Evolutionary conservation across 1,140 invertebrate genomes (phyloP).

Genomic region (Amyelois transitella): DNA sequence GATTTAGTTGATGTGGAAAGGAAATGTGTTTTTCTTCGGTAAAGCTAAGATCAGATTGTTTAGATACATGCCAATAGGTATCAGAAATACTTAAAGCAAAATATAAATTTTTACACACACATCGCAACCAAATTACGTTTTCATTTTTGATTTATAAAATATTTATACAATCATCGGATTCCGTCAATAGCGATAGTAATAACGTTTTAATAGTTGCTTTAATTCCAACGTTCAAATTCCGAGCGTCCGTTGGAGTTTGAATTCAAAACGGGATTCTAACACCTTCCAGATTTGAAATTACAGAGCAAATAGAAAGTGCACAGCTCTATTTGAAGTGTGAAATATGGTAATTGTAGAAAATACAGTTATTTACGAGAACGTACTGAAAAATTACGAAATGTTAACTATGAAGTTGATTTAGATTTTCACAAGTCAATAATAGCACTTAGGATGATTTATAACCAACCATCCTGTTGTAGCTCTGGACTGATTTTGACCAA

Average conservation of each 20-base stretch:
- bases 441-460: too few relatives aligned
- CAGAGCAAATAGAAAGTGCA: background rate
- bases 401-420: background rate
- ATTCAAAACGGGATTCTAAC: background rate
- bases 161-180: background rate
- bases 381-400: background rate
- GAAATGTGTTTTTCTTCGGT: constrained; percentile 6
- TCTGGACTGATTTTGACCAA: too few relatives aligned
- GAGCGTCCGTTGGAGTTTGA: background rate
- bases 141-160: too few relatives aligned
- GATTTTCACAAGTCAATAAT: background rate
- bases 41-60: background rate
- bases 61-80: background rate
- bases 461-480: too few relatives aligned
- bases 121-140: too few relatives aligned
- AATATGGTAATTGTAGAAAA: background rate
- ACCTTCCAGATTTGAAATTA: background rate
- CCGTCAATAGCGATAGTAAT: background rate
- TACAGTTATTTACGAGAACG: background rate
- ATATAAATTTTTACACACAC: background rate
- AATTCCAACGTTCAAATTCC: background rate
- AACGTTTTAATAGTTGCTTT: background rate
- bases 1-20: constrained; percentile 1
- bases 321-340: background rate
- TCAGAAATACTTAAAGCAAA: background rate